Evolutionary conservation across 2,888 invertebrate species (phyloP).

Genomic region (Laothoe populi): DNA sequence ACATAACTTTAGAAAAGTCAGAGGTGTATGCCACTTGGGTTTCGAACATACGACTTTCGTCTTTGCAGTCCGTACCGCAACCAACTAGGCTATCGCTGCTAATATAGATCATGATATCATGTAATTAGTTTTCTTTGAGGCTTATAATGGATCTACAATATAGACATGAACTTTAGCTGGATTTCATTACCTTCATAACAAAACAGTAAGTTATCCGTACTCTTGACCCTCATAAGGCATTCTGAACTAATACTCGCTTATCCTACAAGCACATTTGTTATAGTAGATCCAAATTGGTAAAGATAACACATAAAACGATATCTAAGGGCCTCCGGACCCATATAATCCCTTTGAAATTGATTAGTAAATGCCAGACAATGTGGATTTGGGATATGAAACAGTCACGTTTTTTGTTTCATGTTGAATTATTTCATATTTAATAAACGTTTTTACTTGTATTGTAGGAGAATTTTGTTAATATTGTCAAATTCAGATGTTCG

Average conservation of each 20-base stretch:
- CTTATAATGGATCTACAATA: not conserved
- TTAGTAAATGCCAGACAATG: slow-evolving; percentile 45
- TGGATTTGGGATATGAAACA: slow-evolving; percentile 38
- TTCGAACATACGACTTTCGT: too few relatives aligned
- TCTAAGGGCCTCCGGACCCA: slow-evolving; percentile 39
- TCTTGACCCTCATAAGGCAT: slow-evolving; percentile 1
- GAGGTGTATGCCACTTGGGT: too few relatives aligned
- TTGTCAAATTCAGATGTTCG: not conserved
- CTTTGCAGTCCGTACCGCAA: too few relatives aligned
- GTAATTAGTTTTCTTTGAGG: slow-evolving; percentile 15
- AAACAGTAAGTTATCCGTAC: slow-evolving; percentile 1
- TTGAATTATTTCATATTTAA: slow-evolving; percentile 22
- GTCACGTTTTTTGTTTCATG: slow-evolving; percentile 22
- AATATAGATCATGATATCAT: not conserved
- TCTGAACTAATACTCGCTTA: not conserved
- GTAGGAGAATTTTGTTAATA: not conserved
- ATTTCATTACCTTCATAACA: slow-evolving; percentile 8
- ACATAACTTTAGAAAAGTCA: too few relatives aligned
- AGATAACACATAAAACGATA: slow-evolving; percentile 44
- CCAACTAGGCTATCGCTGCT: too few relatives aligned
- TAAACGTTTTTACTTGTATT: slow-evolving; percentile 9
- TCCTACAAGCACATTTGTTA: slow-evolving; percentile 21
- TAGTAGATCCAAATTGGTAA: slow-evolving; percentile 25
- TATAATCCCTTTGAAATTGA: slow-evolving; percentile 54
- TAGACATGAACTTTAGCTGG: slow-evolving; percentile 2